phyloP scores from a whole-genome alignment of 1,140 invertebrate species.

The Popillia japonica region DNA sequence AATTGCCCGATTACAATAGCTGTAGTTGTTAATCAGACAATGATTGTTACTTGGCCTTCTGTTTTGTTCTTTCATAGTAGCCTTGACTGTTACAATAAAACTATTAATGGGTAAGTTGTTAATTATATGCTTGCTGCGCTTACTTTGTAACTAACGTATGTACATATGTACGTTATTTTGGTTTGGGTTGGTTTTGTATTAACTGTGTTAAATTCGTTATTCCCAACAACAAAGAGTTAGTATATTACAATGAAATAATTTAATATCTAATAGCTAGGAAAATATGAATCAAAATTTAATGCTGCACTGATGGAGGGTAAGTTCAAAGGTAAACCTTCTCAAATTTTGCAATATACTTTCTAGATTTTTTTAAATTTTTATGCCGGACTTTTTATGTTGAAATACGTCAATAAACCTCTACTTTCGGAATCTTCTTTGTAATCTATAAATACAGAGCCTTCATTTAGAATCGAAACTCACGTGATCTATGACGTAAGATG shows the following conservation, averaged over 20 bases:
- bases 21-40: neutral
- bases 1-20: neutral
- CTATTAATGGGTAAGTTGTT: neutral
- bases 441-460: no score
- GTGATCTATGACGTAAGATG: no score
- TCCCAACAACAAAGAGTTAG: no score
- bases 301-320: neutral
- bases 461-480: no score
- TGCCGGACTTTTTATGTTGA: no score
- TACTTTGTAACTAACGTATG: neutral
- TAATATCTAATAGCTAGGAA: neutral
- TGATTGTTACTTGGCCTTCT: neutral
- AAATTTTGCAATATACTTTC: no score
- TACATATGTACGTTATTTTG: neutral
- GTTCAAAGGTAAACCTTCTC: no score
- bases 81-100: conserved; percentile 2
- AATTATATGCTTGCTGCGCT: conserved; percentile 5
- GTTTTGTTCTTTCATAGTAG: neutral
- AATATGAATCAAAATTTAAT: neutral
- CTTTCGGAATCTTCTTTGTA: no score
- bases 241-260: neutral
- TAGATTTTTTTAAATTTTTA: no score
- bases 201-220: neutral
- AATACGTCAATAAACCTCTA: no score
- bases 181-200: neutral